phyloP scores from a whole-genome alignment of 2,797 vertebrate species.

The Rallus crepitans region DNA sequence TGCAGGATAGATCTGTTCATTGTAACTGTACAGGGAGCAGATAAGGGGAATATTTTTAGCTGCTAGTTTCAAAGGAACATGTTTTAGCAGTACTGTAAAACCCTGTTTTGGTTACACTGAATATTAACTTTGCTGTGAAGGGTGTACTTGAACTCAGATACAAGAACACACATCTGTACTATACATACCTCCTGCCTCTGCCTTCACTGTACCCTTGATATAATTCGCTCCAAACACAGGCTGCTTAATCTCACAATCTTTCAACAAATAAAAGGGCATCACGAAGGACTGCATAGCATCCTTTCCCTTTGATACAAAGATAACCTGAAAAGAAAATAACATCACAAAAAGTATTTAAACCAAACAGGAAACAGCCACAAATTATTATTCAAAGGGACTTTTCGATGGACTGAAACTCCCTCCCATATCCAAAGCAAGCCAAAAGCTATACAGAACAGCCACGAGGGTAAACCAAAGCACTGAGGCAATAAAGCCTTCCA shows the following conservation, averaged over 20 bases:
- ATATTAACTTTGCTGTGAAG: neutral
- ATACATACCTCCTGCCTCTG: constrained; percentile 90
- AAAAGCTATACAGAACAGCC: neutral
- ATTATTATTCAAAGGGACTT: neutral
- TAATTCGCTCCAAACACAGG: constrained; percentile 97
- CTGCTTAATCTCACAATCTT: constrained; percentile 96
- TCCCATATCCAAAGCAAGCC: neutral
- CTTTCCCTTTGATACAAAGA: constrained; percentile 92
- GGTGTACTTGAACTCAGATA: neutral
- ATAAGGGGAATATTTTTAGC: neutral
- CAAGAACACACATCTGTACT: neutral
- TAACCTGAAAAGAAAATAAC: constrained; percentile 82
- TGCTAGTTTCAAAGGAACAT: neutral
- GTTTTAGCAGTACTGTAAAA: neutral
- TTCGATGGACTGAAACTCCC: neutral
- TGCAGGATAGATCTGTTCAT: neutral
- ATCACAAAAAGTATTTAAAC: neutral
- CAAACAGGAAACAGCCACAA: neutral
- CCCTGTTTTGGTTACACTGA: neutral
- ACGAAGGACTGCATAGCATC: constrained; percentile 94
- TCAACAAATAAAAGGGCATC: constrained; percentile 98
- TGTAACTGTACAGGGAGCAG: neutral
- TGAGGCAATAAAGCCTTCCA: neutral
- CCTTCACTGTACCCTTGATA: constrained; percentile 89
- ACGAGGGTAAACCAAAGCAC: neutral